Conservation (phyloP, 2,797 vertebrate species). For the Geotria australis region DNA sequence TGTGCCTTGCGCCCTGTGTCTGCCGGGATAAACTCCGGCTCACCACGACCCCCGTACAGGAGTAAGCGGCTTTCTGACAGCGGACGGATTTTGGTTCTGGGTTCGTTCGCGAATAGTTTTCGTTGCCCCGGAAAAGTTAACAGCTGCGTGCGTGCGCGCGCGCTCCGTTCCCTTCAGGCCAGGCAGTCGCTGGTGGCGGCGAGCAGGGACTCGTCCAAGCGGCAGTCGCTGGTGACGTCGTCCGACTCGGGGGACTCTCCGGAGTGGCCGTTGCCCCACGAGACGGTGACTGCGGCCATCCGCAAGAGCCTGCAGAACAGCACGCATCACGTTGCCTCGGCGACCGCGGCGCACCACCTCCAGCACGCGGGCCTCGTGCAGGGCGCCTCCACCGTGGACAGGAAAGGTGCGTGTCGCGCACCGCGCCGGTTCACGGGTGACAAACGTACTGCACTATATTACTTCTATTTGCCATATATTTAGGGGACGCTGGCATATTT, state of each 20-base stretch:
- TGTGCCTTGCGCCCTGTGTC: too few species aligned
- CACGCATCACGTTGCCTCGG: conserved; percentile 19
- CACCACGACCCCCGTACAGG: too few species aligned
- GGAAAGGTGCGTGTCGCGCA: conserved; percentile 45
- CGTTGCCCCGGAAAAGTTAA: too few species aligned
- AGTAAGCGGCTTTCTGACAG: too few species aligned
- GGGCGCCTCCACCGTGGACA: conserved; percentile 10
- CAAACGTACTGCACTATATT: too few species aligned
- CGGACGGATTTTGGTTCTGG: too few species aligned
- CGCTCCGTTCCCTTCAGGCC: conserved; percentile 17
- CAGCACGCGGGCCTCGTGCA: conserved; percentile 15
- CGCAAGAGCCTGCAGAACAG: conserved; percentile 88
- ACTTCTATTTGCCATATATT: too few species aligned
- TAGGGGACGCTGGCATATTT: too few species aligned
- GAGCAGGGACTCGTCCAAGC: conserved; percentile 83
- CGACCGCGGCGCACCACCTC: conserved; percentile 13
- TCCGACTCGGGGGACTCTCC: conserved; percentile 13
- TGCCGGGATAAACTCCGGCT: too few species aligned
- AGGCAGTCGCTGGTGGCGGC: conserved; percentile 80
- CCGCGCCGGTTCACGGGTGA: too few species aligned
- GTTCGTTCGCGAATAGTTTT: too few species aligned
- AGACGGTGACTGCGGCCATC: conserved; percentile 51
- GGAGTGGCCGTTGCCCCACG: background rate
- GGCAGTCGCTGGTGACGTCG: conserved; percentile 56
- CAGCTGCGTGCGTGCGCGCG: background rate